Conservation (phyloP, 2,113 vertebrate species). For the Deroptyus accipitrinus region DNA sequence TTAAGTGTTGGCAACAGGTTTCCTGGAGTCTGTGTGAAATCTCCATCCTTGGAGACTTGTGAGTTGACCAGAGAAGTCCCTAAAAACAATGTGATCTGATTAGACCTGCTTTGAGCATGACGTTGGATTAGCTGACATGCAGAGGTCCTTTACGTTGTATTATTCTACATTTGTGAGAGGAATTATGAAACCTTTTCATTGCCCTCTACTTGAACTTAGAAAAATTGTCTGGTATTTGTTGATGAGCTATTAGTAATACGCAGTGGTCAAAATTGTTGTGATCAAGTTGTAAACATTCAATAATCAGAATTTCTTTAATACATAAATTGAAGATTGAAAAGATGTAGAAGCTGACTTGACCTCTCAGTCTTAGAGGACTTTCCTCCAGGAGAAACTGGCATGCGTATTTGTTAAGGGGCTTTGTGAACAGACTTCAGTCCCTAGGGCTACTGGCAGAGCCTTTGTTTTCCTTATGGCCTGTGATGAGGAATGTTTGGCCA, state of each 20-base stretch:
- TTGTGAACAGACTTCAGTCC: neutral
- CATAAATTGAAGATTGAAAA: neutral
- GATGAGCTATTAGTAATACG: neutral
- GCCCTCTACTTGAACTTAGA: neutral
- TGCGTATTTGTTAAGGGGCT: neutral
- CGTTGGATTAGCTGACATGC: neutral
- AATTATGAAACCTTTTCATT: neutral
- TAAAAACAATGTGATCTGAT: neutral
- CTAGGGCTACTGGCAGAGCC: neutral
- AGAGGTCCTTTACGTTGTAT: neutral
- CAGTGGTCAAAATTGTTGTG: neutral
- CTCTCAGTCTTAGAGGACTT: neutral
- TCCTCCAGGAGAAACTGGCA: neutral
- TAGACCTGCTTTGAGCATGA: neutral
- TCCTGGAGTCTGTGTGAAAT: neutral
- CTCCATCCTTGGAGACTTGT: neutral
- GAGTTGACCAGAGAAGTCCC: neutral
- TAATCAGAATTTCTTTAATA: neutral
- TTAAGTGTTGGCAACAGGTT: neutral
- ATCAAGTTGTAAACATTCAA: neutral
- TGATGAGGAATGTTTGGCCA: neutral
- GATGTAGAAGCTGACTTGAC: neutral
- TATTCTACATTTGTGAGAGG: neutral
- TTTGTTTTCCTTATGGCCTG: neutral
- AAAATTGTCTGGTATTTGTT: neutral